A percentile compares a stretch with the other conserved stretches of the same genome.
Conservation (phyloP, 1,140 invertebrate genomes). For the Idris sp. region DNA sequence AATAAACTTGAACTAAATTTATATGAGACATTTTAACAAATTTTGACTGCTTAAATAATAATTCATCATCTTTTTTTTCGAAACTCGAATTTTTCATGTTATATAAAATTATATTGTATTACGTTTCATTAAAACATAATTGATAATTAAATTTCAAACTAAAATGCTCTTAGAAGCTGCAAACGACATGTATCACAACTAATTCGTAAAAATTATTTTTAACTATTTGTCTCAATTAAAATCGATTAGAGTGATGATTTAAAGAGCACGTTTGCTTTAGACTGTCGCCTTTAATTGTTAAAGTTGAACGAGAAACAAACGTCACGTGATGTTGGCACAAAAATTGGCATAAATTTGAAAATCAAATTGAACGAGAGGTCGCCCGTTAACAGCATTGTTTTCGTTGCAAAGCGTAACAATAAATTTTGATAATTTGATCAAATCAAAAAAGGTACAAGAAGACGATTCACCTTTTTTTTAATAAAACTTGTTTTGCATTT, state of each 20-base stretch:
- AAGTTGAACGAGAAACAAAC: conserved; percentile 9
- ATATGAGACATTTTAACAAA: too few species aligned
- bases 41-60: too few species aligned
- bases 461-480: background rate
- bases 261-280: background rate
- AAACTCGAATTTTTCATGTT: too few species aligned
- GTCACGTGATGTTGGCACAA: background rate
- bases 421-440: background rate
- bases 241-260: conserved; percentile 6
- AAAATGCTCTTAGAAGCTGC: conserved; percentile 26
- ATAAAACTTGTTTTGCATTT: too few species aligned
- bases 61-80: too few species aligned
- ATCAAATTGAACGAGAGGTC: conserved; percentile 6
- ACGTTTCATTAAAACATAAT: conserved; percentile 23
- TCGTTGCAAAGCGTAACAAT: conserved; percentile 7
- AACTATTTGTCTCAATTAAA: conserved; percentile 14
- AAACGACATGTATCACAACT: conserved; percentile 5
- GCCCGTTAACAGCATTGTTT: conserved; percentile 6
- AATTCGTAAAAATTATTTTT: conserved; percentile 22
- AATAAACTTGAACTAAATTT: conserved; percentile 51
- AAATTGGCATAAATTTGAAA: conserved; percentile 30
- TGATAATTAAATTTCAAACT: conserved; percentile 27
- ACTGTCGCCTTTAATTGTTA: conserved; percentile 36
- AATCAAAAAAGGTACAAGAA: background rate
- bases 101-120: conserved; percentile 40